These are phyloP conservation scores for Pristionchus fissidentatus DNA, from an alignment of 2,888 invertebrate genomes.

Conservation along the genomic window DNA sequence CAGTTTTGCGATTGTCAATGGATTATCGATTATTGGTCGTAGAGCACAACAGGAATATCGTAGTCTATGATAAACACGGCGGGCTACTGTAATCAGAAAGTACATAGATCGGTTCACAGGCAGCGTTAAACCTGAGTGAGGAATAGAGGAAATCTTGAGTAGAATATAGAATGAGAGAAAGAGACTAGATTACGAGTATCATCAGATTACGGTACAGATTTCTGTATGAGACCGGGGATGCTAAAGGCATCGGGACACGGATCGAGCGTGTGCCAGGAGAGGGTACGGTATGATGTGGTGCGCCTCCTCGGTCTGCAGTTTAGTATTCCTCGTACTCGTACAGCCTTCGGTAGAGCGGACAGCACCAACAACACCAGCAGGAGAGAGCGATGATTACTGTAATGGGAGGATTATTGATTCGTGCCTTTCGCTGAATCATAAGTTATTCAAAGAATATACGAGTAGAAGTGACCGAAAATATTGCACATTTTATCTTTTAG, in stretches of 20 bases:
- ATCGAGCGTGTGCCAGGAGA: not conserved
- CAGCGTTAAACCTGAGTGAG: not conserved
- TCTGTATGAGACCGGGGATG: too few relatives aligned
- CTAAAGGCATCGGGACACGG: not conserved
- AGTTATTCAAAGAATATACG: too few relatives aligned
- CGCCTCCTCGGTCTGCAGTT: not conserved
- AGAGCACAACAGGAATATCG: conserved; percentile 1
- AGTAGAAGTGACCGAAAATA: too few relatives aligned
- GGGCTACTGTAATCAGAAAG: not conserved
- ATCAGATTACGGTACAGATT: too few relatives aligned
- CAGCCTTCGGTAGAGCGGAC: conserved; percentile 74
- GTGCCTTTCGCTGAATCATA: too few relatives aligned
- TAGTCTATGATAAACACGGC: not conserved
- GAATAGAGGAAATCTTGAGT: not conserved
- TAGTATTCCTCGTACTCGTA: conserved; percentile 67
- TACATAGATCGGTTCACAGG: not conserved
- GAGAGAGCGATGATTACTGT: conserved; percentile 73
- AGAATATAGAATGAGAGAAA: not conserved
- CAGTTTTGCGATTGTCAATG: not conserved
- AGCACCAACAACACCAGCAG: conserved; percentile 76
- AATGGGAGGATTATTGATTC: conserved; percentile 49
- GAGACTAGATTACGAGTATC: too few relatives aligned
- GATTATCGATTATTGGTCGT: conserved; percentile 34
- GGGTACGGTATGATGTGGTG: not conserved
- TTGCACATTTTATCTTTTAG: too few relatives aligned